phyloP scores from a whole-genome alignment of 2,113 vertebrate species.

The Nothobranchius furzeri region DNA sequence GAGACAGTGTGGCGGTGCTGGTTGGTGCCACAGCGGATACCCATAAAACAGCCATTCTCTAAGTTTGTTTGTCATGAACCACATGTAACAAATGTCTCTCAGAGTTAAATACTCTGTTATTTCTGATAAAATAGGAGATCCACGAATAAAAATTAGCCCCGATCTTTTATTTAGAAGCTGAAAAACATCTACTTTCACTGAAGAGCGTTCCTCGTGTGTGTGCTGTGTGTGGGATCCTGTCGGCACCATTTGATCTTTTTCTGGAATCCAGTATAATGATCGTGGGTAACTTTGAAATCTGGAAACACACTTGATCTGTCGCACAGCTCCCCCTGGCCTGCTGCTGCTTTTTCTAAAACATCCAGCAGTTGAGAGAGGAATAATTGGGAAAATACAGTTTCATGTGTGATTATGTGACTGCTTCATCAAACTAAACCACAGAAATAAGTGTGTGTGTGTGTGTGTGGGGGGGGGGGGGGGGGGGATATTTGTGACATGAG shows the following conservation, averaged over 20 bases:
- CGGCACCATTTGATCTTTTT: conserved; percentile 70
- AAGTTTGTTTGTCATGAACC: conserved; percentile 44
- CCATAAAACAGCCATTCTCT: conserved; percentile 55
- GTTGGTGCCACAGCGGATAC: conserved; percentile 48
- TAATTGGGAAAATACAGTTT: no score
- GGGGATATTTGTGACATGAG: not conserved
- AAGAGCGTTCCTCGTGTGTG: conserved; percentile 56
- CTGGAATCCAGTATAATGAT: conserved; percentile 74
- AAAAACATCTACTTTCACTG: conserved; percentile 49
- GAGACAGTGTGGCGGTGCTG: conserved; percentile 55
- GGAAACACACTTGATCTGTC: conserved; percentile 56
- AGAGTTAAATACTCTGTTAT: conserved; percentile 9
- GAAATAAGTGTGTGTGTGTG: no score
- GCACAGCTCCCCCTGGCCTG: conserved; percentile 37
- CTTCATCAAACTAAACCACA: not conserved
- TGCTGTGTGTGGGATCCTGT: conserved; percentile 54
- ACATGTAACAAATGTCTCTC: conserved; percentile 27
- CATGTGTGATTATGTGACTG: not conserved
- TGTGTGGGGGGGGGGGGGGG: no score
- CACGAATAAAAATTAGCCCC: conserved; percentile 16
- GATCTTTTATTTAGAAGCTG: conserved; percentile 31
- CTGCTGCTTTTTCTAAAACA: conserved; percentile 9
- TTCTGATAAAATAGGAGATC: conserved; percentile 6
- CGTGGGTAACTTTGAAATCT: conserved; percentile 74
- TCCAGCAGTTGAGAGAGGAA: no score